Base-by-base conservation (phyloP, 2,888 invertebrate genomes). In the Campoplex capitator region DNA sequence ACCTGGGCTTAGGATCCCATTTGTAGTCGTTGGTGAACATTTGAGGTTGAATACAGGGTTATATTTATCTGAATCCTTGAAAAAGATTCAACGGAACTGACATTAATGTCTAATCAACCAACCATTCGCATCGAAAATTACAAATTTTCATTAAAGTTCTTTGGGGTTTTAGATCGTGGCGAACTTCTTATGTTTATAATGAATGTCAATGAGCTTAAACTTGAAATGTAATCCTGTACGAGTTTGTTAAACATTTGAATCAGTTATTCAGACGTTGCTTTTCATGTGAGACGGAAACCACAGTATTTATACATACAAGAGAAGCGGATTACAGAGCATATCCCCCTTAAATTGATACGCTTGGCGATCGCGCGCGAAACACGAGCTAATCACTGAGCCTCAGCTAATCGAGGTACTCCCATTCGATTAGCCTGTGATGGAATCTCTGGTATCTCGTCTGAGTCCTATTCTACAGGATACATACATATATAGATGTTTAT, bases 361-460 rank as follows among this genome's bases (percentile, higher is more conserved):
- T 45, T n/a, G n/a, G 71, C 74, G 74, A 79, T 86, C 75, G 76
- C 75, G 78, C 51, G 78, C 76, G 74, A 35, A 73, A 68, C 79
- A 67, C 71, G 48, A 83, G 92, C 91, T 93, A 93, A 93, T 93
- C 91, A 92, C 92, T 91, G 90, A 92, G 92, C 91, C 86, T 90
- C 88, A 88, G 90, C 91, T 93, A 93, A 93, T 93, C 92, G 93
- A 92, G 91, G 90, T 90, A 88, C 90, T 68, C 58, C 56, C 89
- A 92, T 93, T 93, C 92, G 92, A 93, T 93, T 93, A 93, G 91
- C 92, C 89, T 89, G 85, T 91, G 92, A 93, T 92, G 92, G 91
- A 91, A 93, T 92, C 91, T 91, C 89, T 80, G 86, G 79, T 51
- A 85, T 85, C 86, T 84, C 85, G 76, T 68, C 48, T 62, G 48